Base-by-base conservation (phyloP, 2,888 invertebrate genomes). In the Dolichomitus sp. region DNA sequence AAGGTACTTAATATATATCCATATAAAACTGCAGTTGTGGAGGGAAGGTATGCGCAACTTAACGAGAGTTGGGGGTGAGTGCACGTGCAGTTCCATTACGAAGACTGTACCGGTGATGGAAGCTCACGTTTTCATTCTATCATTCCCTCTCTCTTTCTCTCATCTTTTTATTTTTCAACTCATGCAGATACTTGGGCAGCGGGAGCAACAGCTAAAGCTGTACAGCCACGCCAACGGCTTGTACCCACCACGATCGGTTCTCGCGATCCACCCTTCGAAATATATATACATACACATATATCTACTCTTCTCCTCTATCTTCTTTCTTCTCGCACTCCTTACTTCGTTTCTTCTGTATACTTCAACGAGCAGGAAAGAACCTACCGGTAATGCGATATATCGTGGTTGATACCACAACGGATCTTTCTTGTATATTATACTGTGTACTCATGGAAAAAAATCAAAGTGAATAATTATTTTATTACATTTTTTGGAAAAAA, bases 341-440 rank as follows among this genome's bases (percentile, higher is more conserved):
- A 80, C 48, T 42, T 78, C 59, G 79, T 83, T 86, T 82, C 80
- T 83, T 83, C 84, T n/a, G 63, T 80, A 68, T 70, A 70, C 81
- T 76, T 59, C 66, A 63, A 69, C 65, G 65, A 76, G 59, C 70
- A 66, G 57, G 59, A 61, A 45, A 80, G 77, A 63, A 42, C 30
- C 65, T 74, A 61, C 69, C 54, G 76, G 86, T 87, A 86, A 87
- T 77, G 78, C 84, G 85, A 88, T 85, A 57, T 57, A 59, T 59
- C 68, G 81, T 75, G 72, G 80, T 74, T 76, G 86, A 86, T 86
- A 88, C 85, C 68, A 72, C 81, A 88, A 86, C 85, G 80, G 83
- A 86, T 88, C 86, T 72, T 83, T 88, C 69, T 14, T 40, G 33
- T 52, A 11, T 30, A 66, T 65, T 52, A 17, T 65, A 5, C 45